These are phyloP conservation scores for Trypoxylon attenuatum DNA, from an alignment of 2,888 invertebrate genomes.

Conservation along the genomic window DNA sequence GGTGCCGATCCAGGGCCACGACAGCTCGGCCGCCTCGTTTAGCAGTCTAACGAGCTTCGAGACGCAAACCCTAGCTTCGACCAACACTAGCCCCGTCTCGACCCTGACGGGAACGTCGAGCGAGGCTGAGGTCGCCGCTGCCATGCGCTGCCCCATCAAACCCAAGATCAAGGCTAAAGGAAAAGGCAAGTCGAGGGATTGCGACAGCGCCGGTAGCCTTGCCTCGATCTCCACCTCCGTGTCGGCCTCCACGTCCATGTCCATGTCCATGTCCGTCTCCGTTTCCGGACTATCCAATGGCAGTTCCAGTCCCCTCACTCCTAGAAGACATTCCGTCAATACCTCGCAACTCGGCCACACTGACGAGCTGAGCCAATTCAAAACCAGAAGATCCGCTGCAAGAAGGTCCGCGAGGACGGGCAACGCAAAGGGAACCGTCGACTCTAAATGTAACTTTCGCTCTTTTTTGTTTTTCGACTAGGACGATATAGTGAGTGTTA, in stretches of 20 bases:
- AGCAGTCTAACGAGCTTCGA: slow-evolving; percentile 78
- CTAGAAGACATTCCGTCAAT: slow-evolving; percentile 85
- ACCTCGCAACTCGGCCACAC: slow-evolving; percentile 80
- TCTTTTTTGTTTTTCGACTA: too few relatives aligned
- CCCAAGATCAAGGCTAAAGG: slow-evolving; percentile 72
- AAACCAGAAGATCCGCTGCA: slow-evolving; percentile 84
- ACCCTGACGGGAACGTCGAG: slow-evolving; percentile 89
- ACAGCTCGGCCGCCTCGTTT: slow-evolving; percentile 73
- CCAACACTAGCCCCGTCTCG: slow-evolving; percentile 92
- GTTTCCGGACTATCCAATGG: slow-evolving; percentile 87
- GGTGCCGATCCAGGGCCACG: slow-evolving; percentile 52
- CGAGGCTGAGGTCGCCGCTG: slow-evolving; percentile 79
- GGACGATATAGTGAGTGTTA: too few relatives aligned
- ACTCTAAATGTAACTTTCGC: slow-evolving; percentile 76
- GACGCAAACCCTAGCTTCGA: slow-evolving; percentile 83
- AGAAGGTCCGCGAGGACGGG: slow-evolving; percentile 86
- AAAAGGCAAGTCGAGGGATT: slow-evolving; percentile 68
- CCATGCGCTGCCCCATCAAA: slow-evolving; percentile 67
- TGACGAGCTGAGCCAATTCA: slow-evolving; percentile 83
- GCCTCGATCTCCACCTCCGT: slow-evolving; percentile 70
- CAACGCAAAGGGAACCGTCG: slow-evolving; percentile 77
- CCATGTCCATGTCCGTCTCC: slow-evolving; percentile 82
- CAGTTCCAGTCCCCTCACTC: slow-evolving; percentile 85
- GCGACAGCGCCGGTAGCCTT: slow-evolving; percentile 84
- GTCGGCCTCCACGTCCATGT: slow-evolving; percentile 74